These are phyloP conservation scores for Unio pictorum DNA, from an alignment of 2,888 invertebrate species.

Conservation along the genomic window DNA sequence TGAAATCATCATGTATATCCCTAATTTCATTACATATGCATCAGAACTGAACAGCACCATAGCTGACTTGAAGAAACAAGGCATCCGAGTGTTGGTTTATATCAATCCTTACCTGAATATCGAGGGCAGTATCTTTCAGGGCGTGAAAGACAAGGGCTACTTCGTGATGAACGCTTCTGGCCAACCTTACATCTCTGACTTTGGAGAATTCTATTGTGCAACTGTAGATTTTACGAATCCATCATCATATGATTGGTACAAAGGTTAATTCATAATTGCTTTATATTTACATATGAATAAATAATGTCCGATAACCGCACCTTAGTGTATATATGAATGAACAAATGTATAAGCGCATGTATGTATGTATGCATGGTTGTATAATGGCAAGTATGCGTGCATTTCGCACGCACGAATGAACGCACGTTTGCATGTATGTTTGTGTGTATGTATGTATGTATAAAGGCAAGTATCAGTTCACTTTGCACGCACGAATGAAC, in stretches of 20 bases:
- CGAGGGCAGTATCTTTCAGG: conserved; percentile 51
- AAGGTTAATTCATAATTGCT: conserved; percentile 29
- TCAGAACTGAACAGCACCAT: conserved; percentile 50
- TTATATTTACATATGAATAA: no score
- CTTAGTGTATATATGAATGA: no score
- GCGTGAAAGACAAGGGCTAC: conserved; percentile 44
- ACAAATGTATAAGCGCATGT: no score
- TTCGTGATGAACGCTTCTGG: conserved; percentile 52
- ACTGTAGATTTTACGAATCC: conserved; percentile 64
- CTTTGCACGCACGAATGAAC: no score
- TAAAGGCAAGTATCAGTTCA: no score
- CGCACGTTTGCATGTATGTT: no score
- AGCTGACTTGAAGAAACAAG: conserved; percentile 30
- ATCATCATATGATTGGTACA: conserved; percentile 60
- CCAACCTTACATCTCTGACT: conserved; percentile 48
- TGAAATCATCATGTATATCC: not conserved
- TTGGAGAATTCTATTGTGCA: conserved; percentile 60
- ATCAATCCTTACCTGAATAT: conserved; percentile 61
- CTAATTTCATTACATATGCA: conserved; percentile 4
- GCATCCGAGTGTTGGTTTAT: conserved; percentile 57
- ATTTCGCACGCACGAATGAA: no score
- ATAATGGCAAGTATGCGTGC: no score
- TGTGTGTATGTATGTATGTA: no score
- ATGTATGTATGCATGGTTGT: no score
- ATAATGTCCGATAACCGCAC: no score